Evolutionary conservation across 2,888 invertebrate genomes (phyloP).

Genomic region (Linnaemya tessellans): DNA sequence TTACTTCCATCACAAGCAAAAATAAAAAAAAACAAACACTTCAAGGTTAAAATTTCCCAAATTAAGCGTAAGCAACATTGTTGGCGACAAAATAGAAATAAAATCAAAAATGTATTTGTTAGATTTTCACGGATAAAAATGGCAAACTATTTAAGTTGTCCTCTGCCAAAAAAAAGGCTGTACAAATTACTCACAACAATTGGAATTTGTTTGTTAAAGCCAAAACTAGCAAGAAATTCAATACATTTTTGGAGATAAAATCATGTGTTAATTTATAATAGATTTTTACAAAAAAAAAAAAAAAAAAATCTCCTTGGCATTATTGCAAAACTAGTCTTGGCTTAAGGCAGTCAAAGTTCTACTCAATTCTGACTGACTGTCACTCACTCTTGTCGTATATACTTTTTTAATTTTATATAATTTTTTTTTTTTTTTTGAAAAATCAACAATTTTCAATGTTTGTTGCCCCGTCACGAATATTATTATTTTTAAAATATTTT

Average conservation of each 20-base stretch:
- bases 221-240: not conserved
- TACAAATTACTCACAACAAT: not conserved
- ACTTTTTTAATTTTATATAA: too few relatives aligned
- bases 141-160: not conserved
- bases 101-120: not conserved
- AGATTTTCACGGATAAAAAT: not conserved
- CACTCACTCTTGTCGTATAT: too few relatives aligned
- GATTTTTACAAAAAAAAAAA: not conserved
- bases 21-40: conserved; percentile 2
- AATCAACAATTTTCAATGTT: not conserved
- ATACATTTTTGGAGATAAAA: not conserved
- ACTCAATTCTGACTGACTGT: not conserved
- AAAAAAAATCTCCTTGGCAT: conserved; percentile 6
- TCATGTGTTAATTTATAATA: not conserved
- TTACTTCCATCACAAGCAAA: conserved; percentile 5
- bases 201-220: not conserved
- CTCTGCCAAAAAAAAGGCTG: conserved; percentile 15
- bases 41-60: conserved; percentile 47
- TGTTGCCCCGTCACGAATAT: conserved; percentile 6
- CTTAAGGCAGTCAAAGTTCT: conserved; percentile 1
- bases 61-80: conserved; percentile 32
- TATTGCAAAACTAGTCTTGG: not conserved
- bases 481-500: conserved; percentile 18
- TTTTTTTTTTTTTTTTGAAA: not conserved
- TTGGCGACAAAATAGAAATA: conserved; percentile 17